A percentile compares a stretch with the other conserved stretches of the same genome.
Conservation (phyloP, 2,797 vertebrate genomes). For the Rhinichthys osculus region DNA sequence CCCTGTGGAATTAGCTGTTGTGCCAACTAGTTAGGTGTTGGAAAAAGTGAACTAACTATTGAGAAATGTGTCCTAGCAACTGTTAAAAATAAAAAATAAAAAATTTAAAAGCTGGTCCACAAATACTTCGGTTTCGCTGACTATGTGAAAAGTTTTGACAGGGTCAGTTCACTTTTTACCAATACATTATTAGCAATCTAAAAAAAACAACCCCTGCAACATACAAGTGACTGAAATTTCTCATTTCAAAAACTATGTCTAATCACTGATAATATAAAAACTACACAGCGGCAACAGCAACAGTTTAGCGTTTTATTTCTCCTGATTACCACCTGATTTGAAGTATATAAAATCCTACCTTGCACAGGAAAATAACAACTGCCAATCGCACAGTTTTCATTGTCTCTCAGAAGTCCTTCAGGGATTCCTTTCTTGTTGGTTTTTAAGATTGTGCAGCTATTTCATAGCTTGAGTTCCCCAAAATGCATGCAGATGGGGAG, state of each 20-base stretch:
- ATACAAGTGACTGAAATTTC: no score
- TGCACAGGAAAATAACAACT: neutral
- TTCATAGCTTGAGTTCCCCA: neutral
- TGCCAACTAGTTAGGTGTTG: neutral
- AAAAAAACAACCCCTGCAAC: no score
- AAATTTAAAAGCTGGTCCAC: no score
- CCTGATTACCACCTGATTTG: neutral
- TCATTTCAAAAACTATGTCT: no score
- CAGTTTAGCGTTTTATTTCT: neutral
- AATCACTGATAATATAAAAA: no score
- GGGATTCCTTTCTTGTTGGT: neutral
- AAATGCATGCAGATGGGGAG: accelerated
- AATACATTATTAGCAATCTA: no score
- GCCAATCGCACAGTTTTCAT: neutral
- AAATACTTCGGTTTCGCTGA: neutral
- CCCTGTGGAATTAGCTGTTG: no score
- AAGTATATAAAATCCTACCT: neutral
- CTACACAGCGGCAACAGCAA: no score
- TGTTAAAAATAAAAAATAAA: no score
- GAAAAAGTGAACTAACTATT: neutral
- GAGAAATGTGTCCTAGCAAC: neutral
- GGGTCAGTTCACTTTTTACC: no score
- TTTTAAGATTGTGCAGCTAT: neutral
- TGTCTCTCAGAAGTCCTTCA: neutral
- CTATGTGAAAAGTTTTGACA: no score